Conservation (phyloP, 2,113 vertebrate genomes). For the Patagioenas fasciata region DNA sequence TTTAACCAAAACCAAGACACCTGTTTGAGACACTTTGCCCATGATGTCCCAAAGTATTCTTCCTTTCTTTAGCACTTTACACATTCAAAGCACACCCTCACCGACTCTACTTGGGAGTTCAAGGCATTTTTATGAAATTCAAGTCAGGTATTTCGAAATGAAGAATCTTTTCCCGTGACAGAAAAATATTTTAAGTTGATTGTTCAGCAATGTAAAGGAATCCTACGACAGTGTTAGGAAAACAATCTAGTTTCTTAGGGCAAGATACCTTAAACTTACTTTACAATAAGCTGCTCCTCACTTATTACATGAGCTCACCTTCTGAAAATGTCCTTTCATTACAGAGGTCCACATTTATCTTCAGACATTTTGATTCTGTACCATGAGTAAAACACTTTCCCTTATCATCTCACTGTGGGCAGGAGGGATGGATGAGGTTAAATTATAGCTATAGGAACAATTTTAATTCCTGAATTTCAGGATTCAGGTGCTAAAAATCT, state of each 20-base stretch:
- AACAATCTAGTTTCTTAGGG: not conserved
- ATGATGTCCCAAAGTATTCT: not conserved
- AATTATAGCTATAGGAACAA: not conserved
- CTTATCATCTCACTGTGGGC: not conserved
- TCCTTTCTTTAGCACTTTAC: not conserved
- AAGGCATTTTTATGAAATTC: not conserved
- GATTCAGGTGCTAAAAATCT: not conserved
- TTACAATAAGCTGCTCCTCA: not conserved
- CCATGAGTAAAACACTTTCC: not conserved
- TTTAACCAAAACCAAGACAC: too few species aligned
- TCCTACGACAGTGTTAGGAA: not conserved
- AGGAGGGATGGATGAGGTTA: not conserved
- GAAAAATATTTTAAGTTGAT: not conserved
- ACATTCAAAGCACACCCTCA: not conserved
- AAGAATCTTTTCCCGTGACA: not conserved
- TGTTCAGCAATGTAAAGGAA: not conserved
- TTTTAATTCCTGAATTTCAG: not conserved
- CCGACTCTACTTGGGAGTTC: not conserved
- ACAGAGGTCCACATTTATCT: not conserved
- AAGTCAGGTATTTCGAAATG: not conserved
- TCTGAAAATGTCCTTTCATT: not conserved
- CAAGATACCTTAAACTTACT: not conserved
- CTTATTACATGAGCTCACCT: not conserved
- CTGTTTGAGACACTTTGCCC: not conserved
- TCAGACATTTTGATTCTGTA: not conserved